Percentiles rank a stretch among this genome's conserved stretches.
Evolutionary conservation across 2,797 vertebrate species (phyloP).

Genomic region (Champsocephalus esox): DNA sequence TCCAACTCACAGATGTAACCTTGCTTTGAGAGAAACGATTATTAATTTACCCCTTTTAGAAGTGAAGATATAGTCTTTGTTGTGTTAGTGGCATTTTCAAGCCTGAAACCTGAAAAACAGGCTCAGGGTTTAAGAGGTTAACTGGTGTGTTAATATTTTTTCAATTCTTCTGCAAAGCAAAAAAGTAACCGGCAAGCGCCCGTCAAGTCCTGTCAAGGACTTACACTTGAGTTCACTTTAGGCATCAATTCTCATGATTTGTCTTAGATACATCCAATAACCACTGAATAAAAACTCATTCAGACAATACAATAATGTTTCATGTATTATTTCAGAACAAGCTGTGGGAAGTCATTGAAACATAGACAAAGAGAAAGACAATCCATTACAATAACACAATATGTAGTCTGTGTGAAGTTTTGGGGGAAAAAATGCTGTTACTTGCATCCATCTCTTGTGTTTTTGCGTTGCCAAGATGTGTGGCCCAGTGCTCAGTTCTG

Average conservation of each 20-base stretch:
- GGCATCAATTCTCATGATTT: neutral
- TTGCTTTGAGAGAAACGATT: too few species aligned
- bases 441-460: conserved; percentile 9
- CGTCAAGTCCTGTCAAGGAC: neutral
- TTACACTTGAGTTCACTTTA: neutral
- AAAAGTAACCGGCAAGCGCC: too few species aligned
- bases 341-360: neutral
- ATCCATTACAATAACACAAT: neutral
- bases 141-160: too few species aligned
- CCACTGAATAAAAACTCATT: neutral
- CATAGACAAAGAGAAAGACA: neutral
- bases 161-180: too few species aligned
- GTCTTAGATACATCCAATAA: neutral
- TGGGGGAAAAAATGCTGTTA: neutral
- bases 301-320: neutral
- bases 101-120: too few species aligned
- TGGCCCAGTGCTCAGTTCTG: neutral
- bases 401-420: neutral
- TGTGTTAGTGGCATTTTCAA: too few species aligned
- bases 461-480: neutral
- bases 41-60: too few species aligned
- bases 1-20: too few species aligned
- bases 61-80: too few species aligned
- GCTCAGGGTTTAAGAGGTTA: too few species aligned
- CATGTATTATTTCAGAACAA: neutral